Evolutionary conservation across 2,888 invertebrate species (phyloP).

Genomic region (Rotaria sp.): DNA sequence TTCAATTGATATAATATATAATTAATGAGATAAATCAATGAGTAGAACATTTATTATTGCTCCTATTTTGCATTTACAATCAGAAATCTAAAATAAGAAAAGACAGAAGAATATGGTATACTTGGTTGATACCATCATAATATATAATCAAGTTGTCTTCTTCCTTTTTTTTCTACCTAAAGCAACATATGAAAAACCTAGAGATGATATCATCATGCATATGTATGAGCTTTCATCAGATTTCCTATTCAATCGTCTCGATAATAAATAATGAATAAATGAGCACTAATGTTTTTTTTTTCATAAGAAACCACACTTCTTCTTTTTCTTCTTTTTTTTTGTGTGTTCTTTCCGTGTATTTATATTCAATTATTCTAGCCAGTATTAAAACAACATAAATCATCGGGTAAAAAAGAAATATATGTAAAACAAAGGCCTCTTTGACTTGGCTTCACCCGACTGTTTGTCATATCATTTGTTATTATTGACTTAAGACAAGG

Average conservation of each 20-base stretch:
- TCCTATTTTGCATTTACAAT: background rate
- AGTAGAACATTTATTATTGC: background rate
- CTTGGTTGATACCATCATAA: background rate
- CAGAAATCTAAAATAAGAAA: background rate
- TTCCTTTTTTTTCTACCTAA: background rate
- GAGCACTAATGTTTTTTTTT: background rate
- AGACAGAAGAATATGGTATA: background rate
- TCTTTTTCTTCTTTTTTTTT: background rate
- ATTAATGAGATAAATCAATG: background rate
- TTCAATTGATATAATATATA: background rate
- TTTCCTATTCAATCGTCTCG: background rate
- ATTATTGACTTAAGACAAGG: background rate
- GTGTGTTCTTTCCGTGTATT: no score
- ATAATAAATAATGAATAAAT: background rate
- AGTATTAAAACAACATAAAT: background rate
- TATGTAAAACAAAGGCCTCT: background rate
- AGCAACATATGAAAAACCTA: background rate
- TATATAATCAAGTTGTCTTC: background rate
- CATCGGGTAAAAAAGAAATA: background rate
- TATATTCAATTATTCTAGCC: background rate
- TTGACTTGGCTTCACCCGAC: background rate
- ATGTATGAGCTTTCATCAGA: background rate
- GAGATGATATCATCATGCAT: background rate
- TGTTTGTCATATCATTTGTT: background rate
- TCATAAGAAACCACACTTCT: no score